Base-by-base conservation (phyloP, 2,113 vertebrate genomes). In the Mugil cephalus region DNA sequence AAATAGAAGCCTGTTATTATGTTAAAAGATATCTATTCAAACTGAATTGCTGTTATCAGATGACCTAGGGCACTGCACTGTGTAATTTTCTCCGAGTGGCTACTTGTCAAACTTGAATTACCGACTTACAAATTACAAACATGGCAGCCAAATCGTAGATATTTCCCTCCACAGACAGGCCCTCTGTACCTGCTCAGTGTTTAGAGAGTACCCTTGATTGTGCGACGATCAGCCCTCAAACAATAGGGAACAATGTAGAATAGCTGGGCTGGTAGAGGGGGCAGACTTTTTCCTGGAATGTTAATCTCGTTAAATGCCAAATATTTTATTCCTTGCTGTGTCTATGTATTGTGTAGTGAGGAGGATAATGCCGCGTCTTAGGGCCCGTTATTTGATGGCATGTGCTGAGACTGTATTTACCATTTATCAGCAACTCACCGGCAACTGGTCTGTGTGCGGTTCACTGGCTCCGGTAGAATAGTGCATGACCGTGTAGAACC, bases 341-440 rank as follows among this genome's bases (percentile, higher is more conserved):
- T 65, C 15, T 53, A 38, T 65, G 18, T 21, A 69, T 71, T 85
- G 67, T 76, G 71, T 53, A 35, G 53, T 54, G 38, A 7, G 42
- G 9, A 69, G 46, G 10, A 83, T 36, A 83, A 56, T 58, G 36
- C 40, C 68, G 11, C 62, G 65, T 73, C 63, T 50, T 38, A 59
- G 14, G 12, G 0, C 12, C 14, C n/a, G 1, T 70, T 68, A 69
- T 80, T 79, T 34, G 13, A 40, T 8, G 17, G 68, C 48, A 68
- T 87, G 76, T 77, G 77, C 78, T 72, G 45, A 65, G 72, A 77
- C 53, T 69, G 72, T 69, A 64, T 67, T 72, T 48, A n/a, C 42
- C 69, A 63, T 65, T 81, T 70, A 63, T 36, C 24, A 8, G 47
- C 62, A 85, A 64, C 87, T 81, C 38, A 80, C 47, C 54, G 14